Evolutionary conservation across 2,888 invertebrate genomes (phyloP).

Genomic region (Dilophus febrilis): DNA sequence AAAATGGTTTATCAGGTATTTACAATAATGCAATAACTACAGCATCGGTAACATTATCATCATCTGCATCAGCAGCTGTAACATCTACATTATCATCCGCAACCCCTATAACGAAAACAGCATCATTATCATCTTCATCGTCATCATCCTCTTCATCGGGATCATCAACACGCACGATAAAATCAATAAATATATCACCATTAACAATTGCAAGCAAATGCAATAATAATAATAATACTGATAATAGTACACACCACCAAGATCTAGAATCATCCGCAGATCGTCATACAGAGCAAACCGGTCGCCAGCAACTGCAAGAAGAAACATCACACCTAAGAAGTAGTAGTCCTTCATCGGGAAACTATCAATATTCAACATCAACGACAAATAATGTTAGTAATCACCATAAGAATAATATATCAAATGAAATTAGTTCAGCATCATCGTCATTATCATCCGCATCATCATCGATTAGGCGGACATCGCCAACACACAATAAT

Average conservation of each 20-base stretch:
- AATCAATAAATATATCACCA: slow-evolving; percentile 16
- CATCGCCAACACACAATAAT: slow-evolving; percentile 22
- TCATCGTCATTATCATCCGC: slow-evolving; percentile 4
- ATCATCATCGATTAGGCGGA: slow-evolving; percentile 8
- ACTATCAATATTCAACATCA: slow-evolving; percentile 11
- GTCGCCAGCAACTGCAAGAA: too few species aligned
- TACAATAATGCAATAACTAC: slow-evolving; percentile 9
- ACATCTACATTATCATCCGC: slow-evolving; percentile 1
- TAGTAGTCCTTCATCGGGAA: slow-evolving; percentile 14
- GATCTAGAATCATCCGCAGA: slow-evolving; percentile 8
- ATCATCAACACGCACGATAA: slow-evolving; percentile 18
- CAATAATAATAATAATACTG: slow-evolving; percentile 8
- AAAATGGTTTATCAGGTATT: too few species aligned
- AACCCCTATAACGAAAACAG: slow-evolving; percentile 6
- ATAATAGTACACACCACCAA: too few species aligned
- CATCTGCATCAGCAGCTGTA: slow-evolving; percentile 18
- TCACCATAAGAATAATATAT: slow-evolving; percentile 2
- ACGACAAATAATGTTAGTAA: slow-evolving; percentile 8
- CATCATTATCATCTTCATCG: slow-evolving; percentile 19
- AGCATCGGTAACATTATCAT: slow-evolving; percentile 8
- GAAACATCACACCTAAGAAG: too few species aligned
- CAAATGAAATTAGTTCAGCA: slow-evolving; percentile 3
- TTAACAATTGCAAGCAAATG: slow-evolving; percentile 11
- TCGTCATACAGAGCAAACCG: slow-evolving; percentile 13
- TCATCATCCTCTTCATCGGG: slow-evolving; percentile 7